Base-by-base conservation (phyloP, 2,888 invertebrate species). In the Linyphia triangularis region DNA sequence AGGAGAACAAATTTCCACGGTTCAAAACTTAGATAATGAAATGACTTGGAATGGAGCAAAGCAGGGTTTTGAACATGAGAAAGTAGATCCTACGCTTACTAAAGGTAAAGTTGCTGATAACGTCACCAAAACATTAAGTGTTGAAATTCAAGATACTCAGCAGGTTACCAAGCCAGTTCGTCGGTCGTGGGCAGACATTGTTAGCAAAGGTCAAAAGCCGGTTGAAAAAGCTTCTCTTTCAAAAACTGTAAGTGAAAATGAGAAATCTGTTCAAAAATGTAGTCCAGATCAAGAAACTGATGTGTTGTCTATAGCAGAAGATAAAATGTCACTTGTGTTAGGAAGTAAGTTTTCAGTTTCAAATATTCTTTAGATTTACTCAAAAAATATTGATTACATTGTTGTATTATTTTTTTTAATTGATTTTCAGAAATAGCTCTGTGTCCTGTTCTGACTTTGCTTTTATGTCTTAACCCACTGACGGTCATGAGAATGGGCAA, bases 161-260 rank as follows among this genome's bases (percentile, higher is more conserved):
- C 51, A 9, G 10, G 16, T n/a, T 5, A 61, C 51, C 26, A 51
- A 26, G 51, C 81, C 70, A 26, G 75, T 30, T 16, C 69, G 30
- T 1, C 88, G 81, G 72, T 92, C 93, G 16, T 93, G 93, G 92
- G 93, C 93, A 61, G 92, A 92, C 90, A 89, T 93, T 61, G 92
- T 93, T 19, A 92, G 92, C 67, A 91, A 91, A 43, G 75, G 89
- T 7, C 88, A 70, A 33, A 33, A 43, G 43, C 26, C 75, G 28
- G 65, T 10, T 10, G 69, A 73, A 22, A 81, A 57, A 43, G 57
- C 24, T 40, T 57, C 69, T 75, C 22, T 40, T 30, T 22, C 28
- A 28, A 69, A 65, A 26, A 1, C 40, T 22, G n/a, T 22, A 5
- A 26, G 26, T 33, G 19, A 85, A 22, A 77, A 67, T 67, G 59